These are phyloP conservation scores for Metridium senile DNA, from an alignment of 92 coral and sea anemone genomes.

Conservation along the genomic window DNA sequence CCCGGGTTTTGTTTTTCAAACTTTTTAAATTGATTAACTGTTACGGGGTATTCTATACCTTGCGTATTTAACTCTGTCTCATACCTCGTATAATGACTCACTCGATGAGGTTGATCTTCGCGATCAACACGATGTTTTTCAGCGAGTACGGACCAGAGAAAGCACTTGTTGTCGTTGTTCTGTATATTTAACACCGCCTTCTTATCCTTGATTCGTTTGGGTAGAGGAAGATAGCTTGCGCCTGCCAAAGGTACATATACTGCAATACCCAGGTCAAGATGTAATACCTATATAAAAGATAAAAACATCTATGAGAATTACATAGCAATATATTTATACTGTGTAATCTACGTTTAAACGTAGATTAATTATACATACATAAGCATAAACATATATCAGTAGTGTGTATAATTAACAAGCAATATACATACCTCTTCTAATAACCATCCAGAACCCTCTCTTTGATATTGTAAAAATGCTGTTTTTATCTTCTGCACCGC, in stretches of 20 bases:
- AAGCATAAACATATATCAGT: not conserved
- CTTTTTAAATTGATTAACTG: too few relatives aligned
- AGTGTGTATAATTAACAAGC: not conserved
- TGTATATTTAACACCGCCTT: conserved; percentile 57
- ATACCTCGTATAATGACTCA: too few relatives aligned
- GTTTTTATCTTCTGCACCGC: conserved; percentile 17
- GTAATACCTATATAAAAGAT: not conserved
- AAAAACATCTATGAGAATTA: not conserved
- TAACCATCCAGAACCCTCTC: conserved; percentile 26
- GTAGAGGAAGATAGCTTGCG: conserved; percentile 41
- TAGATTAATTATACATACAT: not conserved
- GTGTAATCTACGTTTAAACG: not conserved
- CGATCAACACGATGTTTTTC: too few relatives aligned
- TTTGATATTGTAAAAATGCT: conserved; percentile 17
- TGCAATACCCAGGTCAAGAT: conserved; percentile 29
- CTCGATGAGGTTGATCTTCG: too few relatives aligned
- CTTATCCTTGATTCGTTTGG: conserved; percentile 35
- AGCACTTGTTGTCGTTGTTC: conserved; percentile 40
- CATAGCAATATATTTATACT: not conserved
- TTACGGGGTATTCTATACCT: too few relatives aligned
- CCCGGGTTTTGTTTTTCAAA: too few relatives aligned
- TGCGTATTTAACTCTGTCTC: too few relatives aligned
- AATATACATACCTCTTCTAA: conserved; percentile 8
- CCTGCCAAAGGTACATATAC: conserved; percentile 48
- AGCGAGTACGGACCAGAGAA: conserved; percentile 50